Conservation (phyloP, 1,140 invertebrate species). For the Pogonomyrmex barbatus region DNA sequence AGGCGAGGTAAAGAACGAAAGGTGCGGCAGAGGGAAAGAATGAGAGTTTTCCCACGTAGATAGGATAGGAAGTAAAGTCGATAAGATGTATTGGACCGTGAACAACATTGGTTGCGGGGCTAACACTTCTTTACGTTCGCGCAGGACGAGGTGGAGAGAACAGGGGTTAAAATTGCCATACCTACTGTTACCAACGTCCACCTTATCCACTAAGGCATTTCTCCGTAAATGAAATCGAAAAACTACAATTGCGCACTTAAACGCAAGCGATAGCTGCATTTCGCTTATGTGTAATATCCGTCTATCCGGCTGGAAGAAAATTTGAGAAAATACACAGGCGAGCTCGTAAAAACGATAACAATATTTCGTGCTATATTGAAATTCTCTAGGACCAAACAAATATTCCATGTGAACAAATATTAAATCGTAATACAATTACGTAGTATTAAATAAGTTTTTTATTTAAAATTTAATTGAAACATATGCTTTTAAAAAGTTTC, state of each 20-base stretch:
- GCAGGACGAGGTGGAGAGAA: conserved; percentile 1
- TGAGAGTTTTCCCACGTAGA: conserved; percentile 76
- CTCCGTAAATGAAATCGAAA: conserved; percentile 65
- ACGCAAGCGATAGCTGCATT: conserved; percentile 46
- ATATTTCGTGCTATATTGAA: conserved; percentile 37
- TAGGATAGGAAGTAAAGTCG: conserved; percentile 77
- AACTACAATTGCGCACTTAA: conserved; percentile 48
- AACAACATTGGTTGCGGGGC: conserved; percentile 74
- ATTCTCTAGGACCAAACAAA: neutral
- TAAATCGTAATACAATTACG: neutral
- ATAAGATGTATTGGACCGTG: conserved; percentile 78
- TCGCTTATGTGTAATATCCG: conserved; percentile 53
- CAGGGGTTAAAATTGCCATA: conserved; percentile 69
- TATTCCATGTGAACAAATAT: neutral
- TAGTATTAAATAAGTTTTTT: neutral
- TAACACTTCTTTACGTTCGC: conserved; percentile 76
- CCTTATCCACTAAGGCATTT: conserved; percentile 43
- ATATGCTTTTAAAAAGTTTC: neutral
- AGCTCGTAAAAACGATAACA: conserved; percentile 6
- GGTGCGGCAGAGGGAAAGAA: conserved; percentile 56
- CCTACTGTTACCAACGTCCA: conserved; percentile 53
- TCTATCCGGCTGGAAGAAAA: conserved; percentile 35
- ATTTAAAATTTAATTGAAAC: neutral
- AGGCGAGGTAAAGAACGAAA: neutral
- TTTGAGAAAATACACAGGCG: conserved; percentile 41